Evolutionary conservation across 2,888 invertebrate genomes (phyloP), one percentile per base, ranked within the genome.

Genomic region (Mythimna loreyi): DNA sequence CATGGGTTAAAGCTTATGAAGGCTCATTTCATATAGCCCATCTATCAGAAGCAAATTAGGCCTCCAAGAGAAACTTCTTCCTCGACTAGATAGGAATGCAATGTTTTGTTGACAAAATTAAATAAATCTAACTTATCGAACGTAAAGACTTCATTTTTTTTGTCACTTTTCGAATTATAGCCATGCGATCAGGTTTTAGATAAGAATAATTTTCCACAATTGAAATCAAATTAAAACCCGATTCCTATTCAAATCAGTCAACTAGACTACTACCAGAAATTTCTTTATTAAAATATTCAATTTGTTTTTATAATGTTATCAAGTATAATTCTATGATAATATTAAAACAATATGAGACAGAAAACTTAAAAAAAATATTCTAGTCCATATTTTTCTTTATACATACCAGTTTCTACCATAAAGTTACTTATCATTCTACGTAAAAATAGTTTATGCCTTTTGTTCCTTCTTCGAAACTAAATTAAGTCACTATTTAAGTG

Each of bases 401-500:
- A 2, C 28, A 11, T 6, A 40, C 2, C 25, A 19, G 4, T 16
- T 21, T 52, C 23, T n/a, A 6, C 5, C 1, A 8, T n/a, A n/a
- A 58, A 45, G 36, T 7, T 8, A 8, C 16, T 59, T 47, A 63
- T 16, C 16, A 16, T 1, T 50, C 9, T 45, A 11, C 19, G 5
- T 47, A 28, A 25, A 28, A 25, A 16, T 23, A 25, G 21, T 33
- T 43, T 33, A 13, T 30, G 11, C 36, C 49, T 57, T 60, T 28
- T 52, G 4, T 64, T 52, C 0, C 36, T 21, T 52, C 61, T 19
- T 21, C 30, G 58, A 62, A 61, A 58, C 7, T 52, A 49, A 49
- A 50, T 56, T 50, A 67, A 45, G 16, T 59, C 30, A 21, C 13
- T 40, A 52, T 16, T 57, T 59, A 62, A 66, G 43, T 66, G 4